Base-by-base conservation (phyloP, 2,797 vertebrate genomes). In the Garrulus glandarius region DNA sequence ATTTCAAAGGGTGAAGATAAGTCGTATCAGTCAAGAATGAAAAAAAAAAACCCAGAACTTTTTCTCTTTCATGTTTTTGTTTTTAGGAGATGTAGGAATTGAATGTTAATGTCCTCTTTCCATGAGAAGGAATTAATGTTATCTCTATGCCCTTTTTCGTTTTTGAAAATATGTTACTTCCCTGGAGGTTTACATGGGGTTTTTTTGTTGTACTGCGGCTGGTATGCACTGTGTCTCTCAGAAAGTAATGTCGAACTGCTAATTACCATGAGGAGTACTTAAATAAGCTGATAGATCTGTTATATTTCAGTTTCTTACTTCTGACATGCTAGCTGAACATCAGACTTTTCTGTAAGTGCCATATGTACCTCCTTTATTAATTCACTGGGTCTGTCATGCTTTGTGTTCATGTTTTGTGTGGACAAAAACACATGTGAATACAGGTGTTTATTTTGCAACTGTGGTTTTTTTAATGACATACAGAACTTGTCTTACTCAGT, bases 241-340 rank as follows among this genome's bases (percentile, higher is more conserved):
- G 71, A 87, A 95, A 93, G 89, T 83, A 61, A 80, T 61, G 37
- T 71, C 75, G 91, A 85, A 44, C 11, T 49, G 20, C 20, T 93
- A 93, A 92, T 93, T 92, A 89, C 13, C 1, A 1, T 55, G 17
- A 85, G 13, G 3, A 12, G 29, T 55, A 71, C 69, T 93, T 91
- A 87, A 89, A 95, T 74, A 93, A 93, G n/a, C 37, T 82, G 27
- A 80, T 94, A 43, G 34, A 80, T 93, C 68, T 77, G 17, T 80
- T 91, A 41, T 23, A 57, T 79, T 89, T 85, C 41, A 74, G 6
- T 71, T 87, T 15, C 30, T 93, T 76, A 44, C 27, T 91, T 87
- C 71, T 92, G 53, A 84, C 68, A 36, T 41, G n/a, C 4, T 37
- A 76, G 22, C 27, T 94, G 71, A 85, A 63, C 39, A 80, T 61